phyloP scores from a whole-genome alignment of 2,888 invertebrate species.

The Epinotia demarniana region DNA sequence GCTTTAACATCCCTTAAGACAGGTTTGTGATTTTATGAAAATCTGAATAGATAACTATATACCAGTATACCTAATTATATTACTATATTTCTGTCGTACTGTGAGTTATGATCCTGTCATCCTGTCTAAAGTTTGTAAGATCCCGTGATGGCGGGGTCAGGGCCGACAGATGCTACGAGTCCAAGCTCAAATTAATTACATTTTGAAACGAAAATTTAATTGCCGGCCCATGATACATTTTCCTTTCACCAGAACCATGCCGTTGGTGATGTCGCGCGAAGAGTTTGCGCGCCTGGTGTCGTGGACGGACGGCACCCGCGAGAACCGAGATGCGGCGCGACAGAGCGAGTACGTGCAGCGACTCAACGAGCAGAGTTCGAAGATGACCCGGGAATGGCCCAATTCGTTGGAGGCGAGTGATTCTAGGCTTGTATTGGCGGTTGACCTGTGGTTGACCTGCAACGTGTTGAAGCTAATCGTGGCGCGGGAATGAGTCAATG shows the following conservation, averaged over 20 bases:
- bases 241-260: conserved; percentile 56
- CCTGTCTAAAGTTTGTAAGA: too few relatives aligned
- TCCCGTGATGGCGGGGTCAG: too few relatives aligned
- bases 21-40: too few relatives aligned
- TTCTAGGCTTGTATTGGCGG: background rate
- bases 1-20: background rate
- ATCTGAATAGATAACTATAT: too few relatives aligned
- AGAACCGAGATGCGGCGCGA: conserved; percentile 64
- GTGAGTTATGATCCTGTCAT: too few relatives aligned
- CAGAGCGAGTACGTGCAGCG: conserved; percentile 65
- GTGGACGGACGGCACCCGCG: conserved; percentile 63
- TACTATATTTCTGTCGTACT: too few relatives aligned
- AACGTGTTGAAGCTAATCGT: background rate
- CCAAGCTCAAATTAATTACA: too few relatives aligned
- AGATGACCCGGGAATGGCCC: conserved; percentile 76
- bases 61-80: background rate
- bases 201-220: background rate
- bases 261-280: conserved; percentile 64
- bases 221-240: background rate
- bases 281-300: conserved; percentile 69
- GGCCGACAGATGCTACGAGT: too few relatives aligned
- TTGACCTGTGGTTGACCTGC: background rate
- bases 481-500: background rate
- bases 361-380: conserved; percentile 62
- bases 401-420: conserved; percentile 70